A percentile compares a stretch with the other conserved stretches of the same genome.
Evolutionary conservation across 2,888 invertebrate genomes (phyloP).

Genomic region (Biston stratarius): DNA sequence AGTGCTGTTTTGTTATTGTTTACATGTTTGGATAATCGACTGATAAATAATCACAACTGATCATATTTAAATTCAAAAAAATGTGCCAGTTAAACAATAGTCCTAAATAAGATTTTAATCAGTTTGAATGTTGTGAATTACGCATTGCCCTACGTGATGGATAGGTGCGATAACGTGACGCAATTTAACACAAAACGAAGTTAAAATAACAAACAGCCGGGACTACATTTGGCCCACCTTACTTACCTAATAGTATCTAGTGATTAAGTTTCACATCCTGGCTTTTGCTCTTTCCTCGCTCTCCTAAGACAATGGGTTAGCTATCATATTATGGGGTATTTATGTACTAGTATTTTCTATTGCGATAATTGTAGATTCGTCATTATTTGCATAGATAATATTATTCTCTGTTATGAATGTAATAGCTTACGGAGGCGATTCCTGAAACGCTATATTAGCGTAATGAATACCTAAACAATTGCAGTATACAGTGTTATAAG

Average conservation of each 20-base stretch:
- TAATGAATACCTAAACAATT: not conserved
- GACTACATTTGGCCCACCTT: no score
- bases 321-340: not conserved
- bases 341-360: slow-evolving; percentile 4
- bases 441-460: not conserved
- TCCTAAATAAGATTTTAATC: not conserved
- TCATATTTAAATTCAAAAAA: not conserved
- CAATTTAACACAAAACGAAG: not conserved
- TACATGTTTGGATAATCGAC: not conserved
- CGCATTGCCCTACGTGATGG: not conserved
- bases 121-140: not conserved
- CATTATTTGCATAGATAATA: slow-evolving; percentile 5
- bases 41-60: not conserved
- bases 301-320: not conserved
- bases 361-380: not conserved
- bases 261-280: no score
- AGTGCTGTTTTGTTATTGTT: not conserved
- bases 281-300: not conserved
- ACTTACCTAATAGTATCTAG: no score
- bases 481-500: not conserved
- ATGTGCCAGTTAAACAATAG: not conserved
- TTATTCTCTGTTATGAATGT: slow-evolving; percentile 1
- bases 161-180: not conserved
- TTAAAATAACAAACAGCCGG: not conserved
- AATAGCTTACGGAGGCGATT: not conserved